Conservation (phyloP, 2,113 vertebrate genomes). For the Rhipidura dahli region DNA sequence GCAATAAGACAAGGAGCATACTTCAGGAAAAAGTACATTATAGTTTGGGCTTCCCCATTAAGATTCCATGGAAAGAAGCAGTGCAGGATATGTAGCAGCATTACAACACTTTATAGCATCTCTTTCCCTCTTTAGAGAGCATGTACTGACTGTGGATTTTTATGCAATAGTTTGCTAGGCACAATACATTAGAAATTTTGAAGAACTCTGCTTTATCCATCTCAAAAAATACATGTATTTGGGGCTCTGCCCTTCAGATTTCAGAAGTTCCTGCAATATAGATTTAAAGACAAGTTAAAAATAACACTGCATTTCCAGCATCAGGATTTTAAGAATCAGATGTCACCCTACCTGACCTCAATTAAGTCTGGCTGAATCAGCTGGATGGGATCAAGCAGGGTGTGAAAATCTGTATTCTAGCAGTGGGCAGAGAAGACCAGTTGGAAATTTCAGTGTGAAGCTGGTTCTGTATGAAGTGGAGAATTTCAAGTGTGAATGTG, state of each 20-base stretch:
- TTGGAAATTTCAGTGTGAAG: slow-evolving; percentile 22
- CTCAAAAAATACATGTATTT: not conserved
- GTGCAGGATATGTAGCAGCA: not conserved
- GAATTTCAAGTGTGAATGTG: slow-evolving; percentile 79
- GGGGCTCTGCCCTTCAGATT: not conserved
- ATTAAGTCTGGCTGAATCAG: slow-evolving; percentile 20
- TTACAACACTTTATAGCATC: not conserved
- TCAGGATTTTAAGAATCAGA: slow-evolving; percentile 10
- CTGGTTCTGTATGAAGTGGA: slow-evolving; percentile 67
- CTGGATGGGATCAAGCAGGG: slow-evolving; percentile 9
- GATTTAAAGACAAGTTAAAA: not conserved
- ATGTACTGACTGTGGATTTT: not conserved
- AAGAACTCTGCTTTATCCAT: not conserved
- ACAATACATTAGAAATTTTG: not conserved
- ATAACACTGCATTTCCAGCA: not conserved
- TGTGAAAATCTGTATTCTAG: slow-evolving; percentile 13
- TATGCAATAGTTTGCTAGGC: not conserved
- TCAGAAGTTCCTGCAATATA: not conserved
- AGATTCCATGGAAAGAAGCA: not conserved
- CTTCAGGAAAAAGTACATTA: not conserved
- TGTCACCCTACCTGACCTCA: not conserved
- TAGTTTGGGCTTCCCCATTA: not conserved
- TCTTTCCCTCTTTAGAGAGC: not conserved
- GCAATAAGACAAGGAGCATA: not conserved
- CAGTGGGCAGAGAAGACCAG: not conserved